Evolutionary conservation across 64 coral and sea anemone genomes (phyloP).

Genomic region (Hydrozoanthus tunicans): DNA sequence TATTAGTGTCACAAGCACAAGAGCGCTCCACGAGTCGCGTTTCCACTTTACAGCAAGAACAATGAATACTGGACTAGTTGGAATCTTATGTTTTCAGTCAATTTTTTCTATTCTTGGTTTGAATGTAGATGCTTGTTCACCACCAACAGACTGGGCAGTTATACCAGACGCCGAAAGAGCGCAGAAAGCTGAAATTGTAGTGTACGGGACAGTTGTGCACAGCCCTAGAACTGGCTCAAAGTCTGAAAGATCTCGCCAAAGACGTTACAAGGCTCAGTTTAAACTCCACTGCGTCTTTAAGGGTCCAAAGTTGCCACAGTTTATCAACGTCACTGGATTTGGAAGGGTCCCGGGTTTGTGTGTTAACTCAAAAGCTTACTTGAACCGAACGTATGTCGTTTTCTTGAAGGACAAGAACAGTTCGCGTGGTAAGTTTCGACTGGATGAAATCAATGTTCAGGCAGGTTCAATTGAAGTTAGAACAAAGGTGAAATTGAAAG

Average conservation of each 20-base stretch:
- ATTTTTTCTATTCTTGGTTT: conserved; percentile 31
- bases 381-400: conserved; percentile 83
- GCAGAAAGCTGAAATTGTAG: conserved; percentile 73
- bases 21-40: background rate
- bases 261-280: conserved; percentile 74
- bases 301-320: conserved; percentile 68
- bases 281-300: conserved; percentile 82
- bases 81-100: conserved; percentile 11
- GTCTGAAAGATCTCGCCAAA: conserved; percentile 7
- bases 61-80: conserved; percentile 31
- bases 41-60: background rate
- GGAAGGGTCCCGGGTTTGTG: conserved; percentile 79
- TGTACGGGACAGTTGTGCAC: conserved; percentile 71
- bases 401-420: conserved; percentile 53
- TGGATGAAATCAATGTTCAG: conserved; percentile 75
- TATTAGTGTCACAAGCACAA: conserved; percentile 38
- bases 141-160: conserved; percentile 61
- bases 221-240: conserved; percentile 54
- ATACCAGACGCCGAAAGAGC: conserved; percentile 62
- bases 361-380: conserved; percentile 66
- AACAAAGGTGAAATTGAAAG: conserved; percentile 61
- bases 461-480: conserved; percentile 63
- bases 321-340: conserved; percentile 87
- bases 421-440: conserved; percentile 44
- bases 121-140: conserved; percentile 61